phyloP scores from a whole-genome alignment of 1,140 invertebrate species.

The Mylabris phalerata region DNA sequence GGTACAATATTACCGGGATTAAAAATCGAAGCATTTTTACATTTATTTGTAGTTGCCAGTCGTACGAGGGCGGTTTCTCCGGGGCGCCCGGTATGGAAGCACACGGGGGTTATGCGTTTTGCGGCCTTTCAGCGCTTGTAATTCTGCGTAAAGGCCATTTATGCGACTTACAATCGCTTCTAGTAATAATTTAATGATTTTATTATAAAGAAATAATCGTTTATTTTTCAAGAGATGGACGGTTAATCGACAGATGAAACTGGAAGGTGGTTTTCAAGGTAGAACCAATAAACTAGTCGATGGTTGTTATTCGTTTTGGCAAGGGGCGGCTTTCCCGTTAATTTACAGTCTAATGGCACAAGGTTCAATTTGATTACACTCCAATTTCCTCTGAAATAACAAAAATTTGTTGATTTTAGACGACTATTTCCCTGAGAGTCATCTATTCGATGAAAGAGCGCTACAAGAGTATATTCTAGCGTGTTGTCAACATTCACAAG shows the following conservation, averaged over 20 bases:
- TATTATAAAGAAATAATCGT: not conserved
- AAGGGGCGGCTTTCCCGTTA: slow-evolving; percentile 82
- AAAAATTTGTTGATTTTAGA: slow-evolving; percentile 18
- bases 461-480: slow-evolving; percentile 92
- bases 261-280: slow-evolving; percentile 91
- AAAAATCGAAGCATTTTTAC: not conserved
- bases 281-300: slow-evolving; percentile 98
- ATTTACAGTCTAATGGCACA: slow-evolving; percentile 30
- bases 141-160: slow-evolving; percentile 73
- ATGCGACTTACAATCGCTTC: slow-evolving; percentile 69
- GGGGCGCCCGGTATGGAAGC: slow-evolving; percentile 93
- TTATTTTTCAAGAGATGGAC: slow-evolving; percentile 62
- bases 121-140: slow-evolving; percentile 82
- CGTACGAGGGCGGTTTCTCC: slow-evolving; percentile 97
- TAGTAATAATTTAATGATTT: slow-evolving; percentile 48
- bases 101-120: slow-evolving; percentile 97
- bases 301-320: slow-evolving; percentile 99
- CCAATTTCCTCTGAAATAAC: not conserved
- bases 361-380: slow-evolving; percentile 6
- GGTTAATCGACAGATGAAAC: slow-evolving; percentile 80
- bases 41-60: slow-evolving; percentile 68
- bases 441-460: slow-evolving; percentile 76
- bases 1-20: slow-evolving; percentile 30
- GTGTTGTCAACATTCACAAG: slow-evolving; percentile 82
- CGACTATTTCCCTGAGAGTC: slow-evolving; percentile 41